A percentile compares a stretch with the other conserved stretches of the same genome.
phyloP scores from a whole-genome alignment of 1,140 invertebrate genomes.

The Drosophila parabipectinata region DNA sequence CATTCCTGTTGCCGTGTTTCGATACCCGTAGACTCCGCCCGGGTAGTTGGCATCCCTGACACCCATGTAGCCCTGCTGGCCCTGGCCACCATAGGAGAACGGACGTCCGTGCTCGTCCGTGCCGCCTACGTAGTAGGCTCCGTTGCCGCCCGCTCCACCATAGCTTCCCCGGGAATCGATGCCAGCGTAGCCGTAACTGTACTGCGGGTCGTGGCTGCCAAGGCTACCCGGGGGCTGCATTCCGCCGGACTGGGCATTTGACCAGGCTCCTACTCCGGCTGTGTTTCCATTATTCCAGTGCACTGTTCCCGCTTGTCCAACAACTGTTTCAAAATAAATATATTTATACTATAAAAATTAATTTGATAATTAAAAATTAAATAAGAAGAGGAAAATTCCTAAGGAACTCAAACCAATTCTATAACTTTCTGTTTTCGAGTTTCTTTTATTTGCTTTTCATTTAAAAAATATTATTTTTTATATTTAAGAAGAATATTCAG shows the following conservation, averaged over 20 bases:
- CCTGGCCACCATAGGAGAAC: constrained; percentile 50
- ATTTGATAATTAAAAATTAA: neutral
- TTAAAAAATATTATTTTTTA: no score
- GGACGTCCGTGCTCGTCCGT: constrained; percentile 68
- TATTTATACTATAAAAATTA: neutral
- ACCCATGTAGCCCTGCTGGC: constrained; percentile 43
- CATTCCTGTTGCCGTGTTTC: neutral
- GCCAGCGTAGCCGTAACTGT: constrained; percentile 68
- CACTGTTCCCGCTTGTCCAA: constrained; percentile 46
- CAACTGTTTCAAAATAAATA: constrained; percentile 13
- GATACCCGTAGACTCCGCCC: constrained; percentile 53
- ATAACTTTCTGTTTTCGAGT: no score
- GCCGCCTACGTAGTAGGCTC: constrained; percentile 69
- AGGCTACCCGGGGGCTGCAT: constrained; percentile 65
- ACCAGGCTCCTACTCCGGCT: constrained; percentile 40
- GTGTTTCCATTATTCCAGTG: constrained; percentile 48
- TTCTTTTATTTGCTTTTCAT: no score
- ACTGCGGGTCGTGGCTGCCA: constrained; percentile 52
- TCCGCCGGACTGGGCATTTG: constrained; percentile 46
- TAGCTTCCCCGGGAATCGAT: constrained; percentile 65
- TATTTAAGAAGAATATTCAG: no score
- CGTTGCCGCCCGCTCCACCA: constrained; percentile 70
- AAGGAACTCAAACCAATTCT: no score
- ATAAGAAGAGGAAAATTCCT: neutral
- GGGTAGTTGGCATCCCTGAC: constrained; percentile 46